Conservation (phyloP, 2,888 invertebrate genomes). For the Acrobasis consociella region DNA sequence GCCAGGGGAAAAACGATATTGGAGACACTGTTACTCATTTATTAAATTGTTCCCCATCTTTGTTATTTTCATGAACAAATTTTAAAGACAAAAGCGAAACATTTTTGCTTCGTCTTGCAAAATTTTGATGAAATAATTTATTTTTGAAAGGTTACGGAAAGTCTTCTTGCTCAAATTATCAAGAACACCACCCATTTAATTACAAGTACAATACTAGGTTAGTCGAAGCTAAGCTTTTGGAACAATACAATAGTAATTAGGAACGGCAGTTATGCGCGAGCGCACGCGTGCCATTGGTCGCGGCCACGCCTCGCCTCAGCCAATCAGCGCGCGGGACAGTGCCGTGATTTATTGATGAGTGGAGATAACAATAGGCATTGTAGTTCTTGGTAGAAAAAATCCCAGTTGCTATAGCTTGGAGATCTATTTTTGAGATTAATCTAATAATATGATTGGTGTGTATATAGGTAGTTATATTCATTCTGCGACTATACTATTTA, state of each 20-base stretch:
- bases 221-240: neutral
- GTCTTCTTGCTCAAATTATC: neutral
- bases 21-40: neutral
- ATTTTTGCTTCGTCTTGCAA: too few species aligned
- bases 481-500: too few species aligned
- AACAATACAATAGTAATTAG: slow-evolving; percentile 19
- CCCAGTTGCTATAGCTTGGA: too few species aligned
- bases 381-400: neutral
- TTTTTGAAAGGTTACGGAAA: too few species aligned
- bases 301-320: neutral
- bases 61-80: too few species aligned
- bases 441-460: too few species aligned
- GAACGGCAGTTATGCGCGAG: slow-evolving; percentile 1
- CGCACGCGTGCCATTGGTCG: slow-evolving; percentile 8
- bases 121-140: too few species aligned
- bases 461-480: too few species aligned
- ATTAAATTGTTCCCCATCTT: too few species aligned
- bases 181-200: neutral
- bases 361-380: slow-evolving; percentile 9
- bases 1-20: neutral
- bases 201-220: neutral
- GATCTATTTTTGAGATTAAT: too few species aligned
- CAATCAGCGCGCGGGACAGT: slow-evolving; percentile 1
- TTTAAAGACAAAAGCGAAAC: too few species aligned
- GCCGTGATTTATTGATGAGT: slow-evolving; percentile 6